These are phyloP conservation scores for Agonopterix arenella DNA, from an alignment of 2,888 invertebrate species.

Conservation along the genomic window DNA sequence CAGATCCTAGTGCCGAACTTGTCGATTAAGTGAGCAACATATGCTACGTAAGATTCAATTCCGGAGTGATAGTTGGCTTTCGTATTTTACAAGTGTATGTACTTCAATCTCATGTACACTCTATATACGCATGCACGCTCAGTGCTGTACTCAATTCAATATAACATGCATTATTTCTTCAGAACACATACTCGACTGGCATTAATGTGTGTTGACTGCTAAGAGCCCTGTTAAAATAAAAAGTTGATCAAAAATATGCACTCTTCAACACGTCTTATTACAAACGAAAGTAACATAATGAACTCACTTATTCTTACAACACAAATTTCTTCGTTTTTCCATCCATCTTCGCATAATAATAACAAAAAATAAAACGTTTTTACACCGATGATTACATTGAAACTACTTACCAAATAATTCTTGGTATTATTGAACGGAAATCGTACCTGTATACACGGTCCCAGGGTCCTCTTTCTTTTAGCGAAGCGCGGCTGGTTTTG, in stretches of 20 bases:
- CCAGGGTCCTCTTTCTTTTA: conserved; percentile 90
- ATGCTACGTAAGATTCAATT: conserved; percentile 30
- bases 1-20: conserved; percentile 41
- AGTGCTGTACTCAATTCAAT: conserved; percentile 66
- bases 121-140: conserved; percentile 68
- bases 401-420: conserved; percentile 59
- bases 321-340: conserved; percentile 72
- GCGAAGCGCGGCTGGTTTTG: conserved; percentile 82
- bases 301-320: conserved; percentile 76
- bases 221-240: conserved; percentile 77
- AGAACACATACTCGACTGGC: conserved; percentile 76
- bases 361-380: conserved; percentile 58
- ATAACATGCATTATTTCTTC: conserved; percentile 71
- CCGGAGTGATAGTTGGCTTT: conserved; percentile 41
- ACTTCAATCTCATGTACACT: conserved; percentile 40
- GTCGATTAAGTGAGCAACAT: conserved; percentile 39
- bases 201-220: conserved; percentile 77
- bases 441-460: conserved; percentile 85
- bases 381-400: conserved; percentile 47
- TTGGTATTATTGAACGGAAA: conserved; percentile 22
- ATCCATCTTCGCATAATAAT: conserved; percentile 75
- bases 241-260: conserved; percentile 69
- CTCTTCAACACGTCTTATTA: conserved; percentile 54
- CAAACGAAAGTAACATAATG: conserved; percentile 63
- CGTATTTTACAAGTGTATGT: conserved; percentile 46